These are phyloP conservation scores for Atethmia centrago DNA, from an alignment of 2,888 invertebrate genomes.

Conservation along the genomic window DNA sequence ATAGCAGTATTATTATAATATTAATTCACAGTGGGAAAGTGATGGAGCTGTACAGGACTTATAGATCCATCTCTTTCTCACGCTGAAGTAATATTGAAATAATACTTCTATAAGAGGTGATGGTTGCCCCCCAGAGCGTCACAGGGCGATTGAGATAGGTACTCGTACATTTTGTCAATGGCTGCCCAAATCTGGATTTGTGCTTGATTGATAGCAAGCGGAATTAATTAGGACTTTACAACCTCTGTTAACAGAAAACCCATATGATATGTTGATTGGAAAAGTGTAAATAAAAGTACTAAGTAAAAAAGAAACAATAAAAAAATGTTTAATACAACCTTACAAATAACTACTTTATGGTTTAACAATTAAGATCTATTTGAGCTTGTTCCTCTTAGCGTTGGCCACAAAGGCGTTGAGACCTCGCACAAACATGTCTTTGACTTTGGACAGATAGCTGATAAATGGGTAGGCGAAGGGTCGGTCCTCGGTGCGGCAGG, in stretches of 20 bases:
- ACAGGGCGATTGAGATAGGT: neutral
- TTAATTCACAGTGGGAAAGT: too few relatives aligned
- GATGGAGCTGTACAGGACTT: too few relatives aligned
- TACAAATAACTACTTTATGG: conserved; percentile 6
- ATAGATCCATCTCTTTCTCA: too few relatives aligned
- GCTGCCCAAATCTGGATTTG: neutral
- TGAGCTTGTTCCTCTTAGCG: conserved; percentile 69
- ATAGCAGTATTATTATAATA: too few relatives aligned
- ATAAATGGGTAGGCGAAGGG: conserved; percentile 81
- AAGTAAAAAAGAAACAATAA: conserved; percentile 13
- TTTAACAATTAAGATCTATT: conserved; percentile 29
- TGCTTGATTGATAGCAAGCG: neutral
- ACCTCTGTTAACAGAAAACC: neutral
- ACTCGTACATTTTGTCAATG: neutral
- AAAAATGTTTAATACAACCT: conserved; percentile 29
- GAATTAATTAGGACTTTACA: neutral
- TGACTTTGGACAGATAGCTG: conserved; percentile 77
- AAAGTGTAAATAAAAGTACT: neutral
- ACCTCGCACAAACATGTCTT: conserved; percentile 77
- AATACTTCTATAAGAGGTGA: too few relatives aligned
- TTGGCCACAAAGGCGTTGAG: conserved; percentile 74
- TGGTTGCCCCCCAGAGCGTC: too few relatives aligned
- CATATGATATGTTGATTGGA: neutral
- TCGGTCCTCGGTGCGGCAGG: conserved; percentile 79
- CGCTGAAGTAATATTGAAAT: too few relatives aligned